A percentile compares a stretch with the other conserved stretches of the same genome.
These are phyloP conservation scores for Steinernema hermaphroditum DNA, from an alignment of 2,888 invertebrate species.

Conservation along the genomic window DNA sequence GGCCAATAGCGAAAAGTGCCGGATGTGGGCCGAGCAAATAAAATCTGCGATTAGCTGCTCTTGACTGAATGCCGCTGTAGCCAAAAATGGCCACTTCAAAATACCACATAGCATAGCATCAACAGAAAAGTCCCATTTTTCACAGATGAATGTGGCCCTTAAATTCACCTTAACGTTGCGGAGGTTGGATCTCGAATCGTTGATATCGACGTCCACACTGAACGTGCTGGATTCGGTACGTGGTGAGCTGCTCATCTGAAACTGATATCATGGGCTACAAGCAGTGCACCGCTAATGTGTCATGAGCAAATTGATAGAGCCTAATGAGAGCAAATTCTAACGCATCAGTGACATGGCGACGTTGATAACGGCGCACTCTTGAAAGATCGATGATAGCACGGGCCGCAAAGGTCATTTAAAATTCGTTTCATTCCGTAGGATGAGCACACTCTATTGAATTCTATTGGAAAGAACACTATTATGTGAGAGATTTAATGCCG, in stretches of 20 bases:
- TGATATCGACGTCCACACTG: conserved; percentile 1
- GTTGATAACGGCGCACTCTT: background rate
- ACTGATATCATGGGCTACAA: too few species aligned
- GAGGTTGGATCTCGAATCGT: background rate
- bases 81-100: too few species aligned
- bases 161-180: background rate
- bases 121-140: too few species aligned
- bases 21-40: background rate
- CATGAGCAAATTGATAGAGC: too few species aligned
- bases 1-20: conserved; percentile 3
- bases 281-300: too few species aligned
- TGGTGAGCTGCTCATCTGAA: conserved; percentile 3
- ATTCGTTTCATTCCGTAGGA: background rate
- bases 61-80: too few species aligned
- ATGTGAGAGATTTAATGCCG: background rate
- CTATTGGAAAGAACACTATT: background rate
- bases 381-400: background rate
- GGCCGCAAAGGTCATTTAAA: background rate
- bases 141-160: too few species aligned
- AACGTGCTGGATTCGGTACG: conserved; percentile 3
- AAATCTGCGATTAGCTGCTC: too few species aligned
- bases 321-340: too few species aligned
- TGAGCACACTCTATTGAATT: background rate
- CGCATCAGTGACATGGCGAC: too few species aligned
- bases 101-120: too few species aligned